phyloP scores from a whole-genome alignment of 2,888 invertebrate genomes.

The Diloba caeruleocephala region DNA sequence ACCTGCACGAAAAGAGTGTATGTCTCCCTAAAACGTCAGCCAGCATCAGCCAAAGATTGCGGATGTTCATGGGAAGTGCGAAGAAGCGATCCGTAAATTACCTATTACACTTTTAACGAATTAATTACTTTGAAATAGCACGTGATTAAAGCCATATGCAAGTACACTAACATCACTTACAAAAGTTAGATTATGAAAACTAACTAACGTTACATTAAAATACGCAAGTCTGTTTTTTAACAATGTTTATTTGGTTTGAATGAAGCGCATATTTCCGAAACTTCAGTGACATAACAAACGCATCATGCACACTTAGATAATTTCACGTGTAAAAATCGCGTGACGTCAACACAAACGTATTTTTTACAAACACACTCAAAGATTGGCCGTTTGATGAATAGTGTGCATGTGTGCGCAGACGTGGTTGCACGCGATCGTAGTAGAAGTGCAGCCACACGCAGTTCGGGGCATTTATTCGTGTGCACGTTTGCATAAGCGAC shows the following conservation, averaged over 20 bases:
- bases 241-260: not conserved
- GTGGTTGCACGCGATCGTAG: constrained; percentile 76
- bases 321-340: constrained; percentile 55
- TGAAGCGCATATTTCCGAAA: constrained; percentile 34
- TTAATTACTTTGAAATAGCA: too few relatives aligned
- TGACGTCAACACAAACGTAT: constrained; percentile 40
- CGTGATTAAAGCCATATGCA: too few relatives aligned
- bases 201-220: too few relatives aligned
- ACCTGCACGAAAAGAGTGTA: too few relatives aligned
- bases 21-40: too few relatives aligned
- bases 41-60: too few relatives aligned
- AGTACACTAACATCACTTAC: too few relatives aligned
- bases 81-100: too few relatives aligned
- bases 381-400: constrained; percentile 37
- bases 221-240: too few relatives aligned
- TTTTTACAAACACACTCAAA: constrained; percentile 41
- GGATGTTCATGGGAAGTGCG: too few relatives aligned
- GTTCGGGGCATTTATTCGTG: constrained; percentile 73
- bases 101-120: too few relatives aligned
- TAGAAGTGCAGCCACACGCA: constrained; percentile 73
- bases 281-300: constrained; percentile 32
- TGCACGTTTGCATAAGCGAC: constrained; percentile 36
- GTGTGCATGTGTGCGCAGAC: constrained; percentile 56
- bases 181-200: too few relatives aligned
- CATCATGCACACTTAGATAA: constrained; percentile 47